Percentiles rank a stretch among this genome's conserved stretches.
These are phyloP conservation scores for Glyptemys insculpta DNA, from an alignment of 2,797 vertebrate genomes.

Conservation along the genomic window DNA sequence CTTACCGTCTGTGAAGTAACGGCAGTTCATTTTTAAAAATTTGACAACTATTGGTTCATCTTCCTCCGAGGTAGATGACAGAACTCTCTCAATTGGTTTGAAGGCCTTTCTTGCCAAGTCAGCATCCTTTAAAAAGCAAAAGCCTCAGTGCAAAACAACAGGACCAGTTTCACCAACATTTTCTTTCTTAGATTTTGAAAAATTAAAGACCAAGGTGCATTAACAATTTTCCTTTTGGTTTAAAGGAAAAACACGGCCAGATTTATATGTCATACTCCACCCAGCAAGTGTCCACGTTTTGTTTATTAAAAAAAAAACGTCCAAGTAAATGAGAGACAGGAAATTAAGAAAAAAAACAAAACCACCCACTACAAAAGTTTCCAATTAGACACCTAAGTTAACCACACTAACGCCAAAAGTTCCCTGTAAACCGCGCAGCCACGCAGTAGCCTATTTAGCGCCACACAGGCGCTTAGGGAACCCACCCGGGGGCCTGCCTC, in stretches of 20 bases:
- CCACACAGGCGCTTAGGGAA: no score
- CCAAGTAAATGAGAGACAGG: background rate
- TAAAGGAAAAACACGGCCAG: background rate
- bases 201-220: background rate
- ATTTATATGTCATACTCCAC: fast-evolving
- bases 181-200: background rate
- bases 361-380: background rate
- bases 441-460: no score
- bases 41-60: constrained; percentile 93
- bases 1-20: constrained; percentile 99
- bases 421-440: no score
- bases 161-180: background rate
- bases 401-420: background rate
- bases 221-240: background rate
- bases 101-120: constrained; percentile 84
- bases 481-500: no score
- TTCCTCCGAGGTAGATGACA: constrained; percentile 95
- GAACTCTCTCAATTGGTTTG: constrained; percentile 86
- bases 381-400: background rate
- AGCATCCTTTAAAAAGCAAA: constrained; percentile 84
- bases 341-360: background rate
- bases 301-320: background rate
- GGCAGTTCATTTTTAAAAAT: constrained; percentile 99
- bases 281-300: background rate
- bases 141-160: constrained; percentile 23